A percentile compares a stretch with the other conserved stretches of the same genome.
Conservation (phyloP, 2,797 vertebrate genomes). For the Pipistrellus pygmaeus region DNA sequence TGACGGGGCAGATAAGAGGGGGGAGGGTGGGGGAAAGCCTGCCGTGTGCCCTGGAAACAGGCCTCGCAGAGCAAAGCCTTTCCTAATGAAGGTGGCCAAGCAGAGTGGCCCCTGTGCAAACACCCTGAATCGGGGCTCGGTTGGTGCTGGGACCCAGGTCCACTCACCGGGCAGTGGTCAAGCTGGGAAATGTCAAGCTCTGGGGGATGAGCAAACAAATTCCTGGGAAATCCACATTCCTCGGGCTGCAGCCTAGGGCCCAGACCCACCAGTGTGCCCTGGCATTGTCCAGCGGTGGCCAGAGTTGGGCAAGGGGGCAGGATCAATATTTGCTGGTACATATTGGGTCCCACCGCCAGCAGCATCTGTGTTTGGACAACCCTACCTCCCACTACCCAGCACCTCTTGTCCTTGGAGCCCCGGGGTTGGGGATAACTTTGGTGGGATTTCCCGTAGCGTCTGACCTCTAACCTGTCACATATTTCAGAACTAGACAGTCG, state of each 20-base stretch:
- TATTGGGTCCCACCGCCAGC: conserved; percentile 80
- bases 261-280: conserved; percentile 18
- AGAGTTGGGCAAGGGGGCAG: conserved; percentile 84
- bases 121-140: conserved; percentile 83
- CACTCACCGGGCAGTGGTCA: conserved; percentile 77
- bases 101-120: conserved; percentile 86
- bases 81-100: conserved; percentile 87
- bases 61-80: conserved; percentile 82
- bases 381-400: conserved; percentile 34
- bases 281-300: conserved; percentile 77
- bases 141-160: conserved; percentile 81
- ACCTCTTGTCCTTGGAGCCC: conserved; percentile 26
- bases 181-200: conserved; percentile 81
- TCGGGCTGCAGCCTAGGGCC: conserved; percentile 79
- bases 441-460: conserved; percentile 44
- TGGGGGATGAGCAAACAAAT: conserved; percentile 85
- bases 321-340: conserved; percentile 89
- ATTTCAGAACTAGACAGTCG: conserved; percentile 24
- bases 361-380: conserved; percentile 90
- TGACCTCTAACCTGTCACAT: conserved; percentile 44
- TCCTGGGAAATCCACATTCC: conserved; percentile 80
- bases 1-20: conserved; percentile 1
- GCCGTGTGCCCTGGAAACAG: conserved; percentile 54
- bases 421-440: neutral
- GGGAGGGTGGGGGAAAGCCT: conserved; percentile 63